Percentiles rank a stretch among this genome's conserved stretches.
Evolutionary conservation across 1,140 invertebrate genomes (phyloP).

Genomic region (Trichoplusia ni): DNA sequence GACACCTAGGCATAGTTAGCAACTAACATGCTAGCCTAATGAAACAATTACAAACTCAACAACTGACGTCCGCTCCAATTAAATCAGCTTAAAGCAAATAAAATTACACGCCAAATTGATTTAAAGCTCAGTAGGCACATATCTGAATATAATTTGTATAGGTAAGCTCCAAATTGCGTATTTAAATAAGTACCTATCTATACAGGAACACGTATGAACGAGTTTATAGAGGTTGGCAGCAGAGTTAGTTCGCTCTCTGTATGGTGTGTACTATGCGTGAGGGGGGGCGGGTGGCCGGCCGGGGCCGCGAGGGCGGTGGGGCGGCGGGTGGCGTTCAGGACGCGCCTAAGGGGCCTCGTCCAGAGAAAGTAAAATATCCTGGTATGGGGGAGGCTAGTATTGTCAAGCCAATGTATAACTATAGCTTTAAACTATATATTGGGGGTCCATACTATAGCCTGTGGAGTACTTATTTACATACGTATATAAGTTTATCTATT

Average conservation of each 20-base stretch:
- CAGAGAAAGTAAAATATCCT: conserved; percentile 80
- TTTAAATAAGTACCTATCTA: conserved; percentile 72
- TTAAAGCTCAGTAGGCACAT: conserved; percentile 49
- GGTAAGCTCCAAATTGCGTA: conserved; percentile 68
- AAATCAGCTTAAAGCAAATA: conserved; percentile 52
- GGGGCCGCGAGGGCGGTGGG: conserved; percentile 37
- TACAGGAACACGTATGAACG: conserved; percentile 67
- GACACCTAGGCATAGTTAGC: background rate
- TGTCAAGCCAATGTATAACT: conserved; percentile 77
- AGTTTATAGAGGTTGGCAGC: conserved; percentile 73
- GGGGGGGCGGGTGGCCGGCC: conserved; percentile 52
- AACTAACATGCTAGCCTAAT: conserved; percentile 6
- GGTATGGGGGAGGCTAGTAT: conserved; percentile 77
- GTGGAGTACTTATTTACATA: conserved; percentile 76
- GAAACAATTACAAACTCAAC: conserved; percentile 25
- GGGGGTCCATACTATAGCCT: conserved; percentile 57
- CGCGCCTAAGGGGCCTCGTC: conserved; percentile 74
- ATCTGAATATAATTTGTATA: conserved; percentile 23
- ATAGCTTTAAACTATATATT: conserved; percentile 80
- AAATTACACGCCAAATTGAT: conserved; percentile 67
- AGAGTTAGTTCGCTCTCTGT: conserved; percentile 77
- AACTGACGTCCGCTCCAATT: conserved; percentile 44
- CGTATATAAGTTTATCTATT: conserved; percentile 76
- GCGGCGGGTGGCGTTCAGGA: conserved; percentile 53
- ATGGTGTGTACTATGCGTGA: conserved; percentile 73